Base-by-base conservation (phyloP, 2,113 vertebrate genomes). In the Etheostoma spectabile region DNA sequence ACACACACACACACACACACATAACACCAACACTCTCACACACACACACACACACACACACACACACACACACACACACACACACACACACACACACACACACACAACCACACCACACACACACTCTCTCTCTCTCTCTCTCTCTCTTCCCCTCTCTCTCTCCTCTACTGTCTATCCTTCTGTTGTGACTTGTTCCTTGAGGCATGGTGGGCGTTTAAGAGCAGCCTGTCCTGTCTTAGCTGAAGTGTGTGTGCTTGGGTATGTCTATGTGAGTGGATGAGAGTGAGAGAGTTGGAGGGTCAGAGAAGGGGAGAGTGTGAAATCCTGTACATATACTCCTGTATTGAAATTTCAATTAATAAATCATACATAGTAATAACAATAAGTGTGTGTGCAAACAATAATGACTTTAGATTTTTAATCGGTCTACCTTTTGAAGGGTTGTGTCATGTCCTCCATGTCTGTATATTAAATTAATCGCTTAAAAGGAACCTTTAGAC, bases 181-280 rank as follows among this genome's bases (percentile, higher is more conserved):
- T 61, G 63, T 70, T 48, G 66, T 85, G 71, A 90, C 85, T 71
- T 56, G 74, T 71, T 66, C 82, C 75, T 57, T 57, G 67, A 69
- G 75, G 45, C 61, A 61, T 6, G 61, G 60, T 69, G 68, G 67
- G 72, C 19, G 49, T 81, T 55, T 74, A 64, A 73, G 52, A 84
- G 73, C 67, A 33, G 53, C 35, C 51, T 10, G 35, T 60, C 72
- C 33, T 59, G 51, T 62, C 56, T 63, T 68, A 56, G 45, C 48
- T 59, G 7, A 33, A 76, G 38, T 76, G 35, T 38, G 8, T 38
- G 35, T 38, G 35, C 35, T 35, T 35, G 35, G 35, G 35, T 35
- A 35, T 35, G 35, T 35, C 35, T 35, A 8, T 35, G 7, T 35
- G 35, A 38, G 35, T 38, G 35, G 8, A 38, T 38, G 35, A 38